Conservation (phyloP, 1,140 invertebrate species). For the Pseudomyrmex concolor region DNA sequence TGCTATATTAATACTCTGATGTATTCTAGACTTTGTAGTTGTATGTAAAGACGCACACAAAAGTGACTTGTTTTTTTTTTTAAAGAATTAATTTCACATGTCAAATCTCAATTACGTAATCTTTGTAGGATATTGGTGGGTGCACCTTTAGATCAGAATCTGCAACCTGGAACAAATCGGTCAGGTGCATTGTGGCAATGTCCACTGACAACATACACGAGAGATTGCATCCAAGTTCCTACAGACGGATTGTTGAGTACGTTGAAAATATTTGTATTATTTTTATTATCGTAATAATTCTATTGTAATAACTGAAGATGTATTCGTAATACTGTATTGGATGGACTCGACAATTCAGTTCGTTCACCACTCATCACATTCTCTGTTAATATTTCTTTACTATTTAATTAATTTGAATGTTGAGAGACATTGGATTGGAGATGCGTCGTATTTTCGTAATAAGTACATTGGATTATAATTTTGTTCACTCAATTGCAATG, state of each 20-base stretch:
- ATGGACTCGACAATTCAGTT: conserved; percentile 31
- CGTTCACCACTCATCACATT: conserved; percentile 9
- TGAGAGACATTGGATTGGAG: not conserved
- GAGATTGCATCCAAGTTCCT: conserved; percentile 93
- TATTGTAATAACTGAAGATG: not conserved
- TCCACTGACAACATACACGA: conserved; percentile 87
- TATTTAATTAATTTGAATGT: no score
- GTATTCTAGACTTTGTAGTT: no score
- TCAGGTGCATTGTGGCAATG: conserved; percentile 96
- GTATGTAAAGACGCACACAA: no score
- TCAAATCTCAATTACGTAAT: not conserved
- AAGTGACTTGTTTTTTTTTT: not conserved
- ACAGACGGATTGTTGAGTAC: conserved; percentile 94
- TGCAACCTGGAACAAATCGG: conserved; percentile 92
- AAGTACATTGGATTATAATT: conserved; percentile 27
- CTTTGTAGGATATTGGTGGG: conserved; percentile 94
- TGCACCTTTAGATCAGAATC: conserved; percentile 94
- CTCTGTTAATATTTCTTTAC: not conserved
- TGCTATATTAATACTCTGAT: not conserved
- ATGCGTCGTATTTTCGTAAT: conserved; percentile 37
- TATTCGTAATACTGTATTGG: conserved; percentile 21
- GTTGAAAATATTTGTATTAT: conserved; percentile 33
- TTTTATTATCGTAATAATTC: conserved; percentile 30
- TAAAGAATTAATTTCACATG: conserved; percentile 11
- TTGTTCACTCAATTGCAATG: conserved; percentile 52